A percentile compares a stretch with the other conserved stretches of the same genome.
phyloP scores from a whole-genome alignment of 1,140 invertebrate genomes.

The Zaprionus kolodkinae region DNA sequence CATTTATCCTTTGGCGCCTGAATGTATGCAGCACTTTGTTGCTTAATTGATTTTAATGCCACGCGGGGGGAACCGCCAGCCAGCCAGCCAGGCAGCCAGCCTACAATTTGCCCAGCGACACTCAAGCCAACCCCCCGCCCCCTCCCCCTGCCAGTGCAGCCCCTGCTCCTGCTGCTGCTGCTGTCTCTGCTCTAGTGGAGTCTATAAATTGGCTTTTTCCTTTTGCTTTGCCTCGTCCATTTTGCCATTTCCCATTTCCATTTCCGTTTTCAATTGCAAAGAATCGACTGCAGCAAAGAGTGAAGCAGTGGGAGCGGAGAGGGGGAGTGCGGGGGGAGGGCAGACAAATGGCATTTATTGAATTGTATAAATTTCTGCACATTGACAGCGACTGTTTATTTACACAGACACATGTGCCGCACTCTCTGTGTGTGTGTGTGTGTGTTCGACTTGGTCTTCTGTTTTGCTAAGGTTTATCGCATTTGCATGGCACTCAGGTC shows the following conservation, averaged over 20 bases:
- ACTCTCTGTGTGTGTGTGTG: constrained; percentile 22
- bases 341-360: constrained; percentile 81
- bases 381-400: constrained; percentile 81
- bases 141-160: not conserved
- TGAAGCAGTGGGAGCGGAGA: constrained; percentile 15
- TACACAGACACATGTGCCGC: constrained; percentile 54
- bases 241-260: constrained; percentile 63
- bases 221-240: constrained; percentile 52
- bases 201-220: constrained; percentile 81
- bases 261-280: constrained; percentile 80
- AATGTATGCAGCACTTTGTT: constrained; percentile 78
- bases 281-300: constrained; percentile 37
- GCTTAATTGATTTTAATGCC: constrained; percentile 81
- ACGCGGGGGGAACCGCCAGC: constrained; percentile 24
- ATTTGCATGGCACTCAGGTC: constrained; percentile 68
- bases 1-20: constrained; percentile 70
- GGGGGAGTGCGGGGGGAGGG: constrained; percentile 17
- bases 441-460: constrained; percentile 41
- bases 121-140: constrained; percentile 14
- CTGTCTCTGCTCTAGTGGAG: constrained; percentile 45
- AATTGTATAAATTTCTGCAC: constrained; percentile 83
- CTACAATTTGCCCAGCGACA: constrained; percentile 56
- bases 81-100: too few species aligned
- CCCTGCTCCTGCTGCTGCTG: not conserved
- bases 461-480: constrained; percentile 78